Base-by-base conservation (phyloP, 2,888 invertebrate species). In the Eupithecia centaureata region DNA sequence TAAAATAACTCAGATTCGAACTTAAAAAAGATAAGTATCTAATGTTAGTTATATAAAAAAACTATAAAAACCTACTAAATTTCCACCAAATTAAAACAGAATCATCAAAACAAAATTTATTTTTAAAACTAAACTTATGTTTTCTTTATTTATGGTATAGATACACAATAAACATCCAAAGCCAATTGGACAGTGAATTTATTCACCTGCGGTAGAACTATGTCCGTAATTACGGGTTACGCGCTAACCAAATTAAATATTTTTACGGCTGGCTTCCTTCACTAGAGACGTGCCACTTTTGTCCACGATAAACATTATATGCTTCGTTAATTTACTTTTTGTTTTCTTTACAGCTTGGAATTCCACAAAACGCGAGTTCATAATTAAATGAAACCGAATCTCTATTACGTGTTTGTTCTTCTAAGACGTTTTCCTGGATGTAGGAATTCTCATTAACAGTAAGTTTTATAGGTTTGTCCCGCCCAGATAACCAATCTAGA, bases 201-300 rank as follows among this genome's bases (percentile, higher is more conserved):
- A 86, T 82, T 80, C 77, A 79, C 82, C 77, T 78, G 81, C 79
- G 79, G 82, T 82, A 82, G 79, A 86, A 86, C 85, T 82, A 82
- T 82, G 86, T 84, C 83, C 80, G 78, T 89, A 89, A 89, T 89
- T 86, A 87, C 79, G 78, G 87, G 86, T 82, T 88, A 84, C 82
- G 82, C 82, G 82, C 81, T 84, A 85, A 80, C 84, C 84, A 88
- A 88, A 89, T 88, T 88, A 88, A 89, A 88, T 87, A 87, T 88
- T 88, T 87, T 87, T 86, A 86, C 84, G 85, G 84, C 76, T 82
- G 79, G 84, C 84, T 86, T 85, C 83, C 84, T 84, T 74, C 72
- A 67, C 77, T 87, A 88, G 88, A 82, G 88, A 80, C 84, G 86
- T 80, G 74, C 79, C 80, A 78, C 62, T 54, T 63, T 35, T 54